Conservation (phyloP, 2,797 vertebrate species). For the Acrocephalus scirpaceus region DNA sequence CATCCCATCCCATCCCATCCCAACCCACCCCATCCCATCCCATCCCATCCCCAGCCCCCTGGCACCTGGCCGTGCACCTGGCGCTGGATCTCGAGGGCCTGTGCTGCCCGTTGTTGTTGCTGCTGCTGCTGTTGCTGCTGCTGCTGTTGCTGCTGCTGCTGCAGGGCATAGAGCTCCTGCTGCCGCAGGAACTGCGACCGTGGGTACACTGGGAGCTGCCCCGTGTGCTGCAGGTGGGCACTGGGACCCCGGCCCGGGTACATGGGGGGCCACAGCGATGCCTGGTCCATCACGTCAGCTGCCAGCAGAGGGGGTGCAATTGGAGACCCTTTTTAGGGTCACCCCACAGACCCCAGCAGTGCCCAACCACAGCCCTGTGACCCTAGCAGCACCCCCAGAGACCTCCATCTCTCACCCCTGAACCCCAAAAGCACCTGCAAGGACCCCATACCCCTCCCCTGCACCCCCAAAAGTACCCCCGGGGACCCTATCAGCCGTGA, state of each 20-base stretch:
- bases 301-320: not conserved
- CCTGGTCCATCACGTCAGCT: slow-evolving; percentile 97
- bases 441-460: no score
- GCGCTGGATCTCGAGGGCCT: slow-evolving; percentile 22
- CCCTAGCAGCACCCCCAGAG: not conserved
- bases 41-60: not conserved
- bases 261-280: slow-evolving; percentile 94
- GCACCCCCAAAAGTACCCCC: not conserved
- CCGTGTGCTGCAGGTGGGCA: slow-evolving; percentile 94
- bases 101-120: not conserved
- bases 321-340: accelerated
- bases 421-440: not conserved
- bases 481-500: no score
- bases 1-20: no score
- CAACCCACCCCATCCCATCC: no score
- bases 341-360: not conserved
- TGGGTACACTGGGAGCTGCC: slow-evolving; percentile 87
- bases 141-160: slow-evolving; percentile 79
- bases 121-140: not conserved
- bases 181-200: slow-evolving; percentile 94
- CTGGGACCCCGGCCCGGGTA: slow-evolving; percentile 89
- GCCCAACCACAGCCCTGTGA: accelerated
- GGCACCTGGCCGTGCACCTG: not conserved
- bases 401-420: no score
- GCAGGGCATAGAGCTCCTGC: slow-evolving; percentile 93